phyloP scores from a whole-genome alignment of 2,113 vertebrate genomes.

The Noctilio leporinus region DNA sequence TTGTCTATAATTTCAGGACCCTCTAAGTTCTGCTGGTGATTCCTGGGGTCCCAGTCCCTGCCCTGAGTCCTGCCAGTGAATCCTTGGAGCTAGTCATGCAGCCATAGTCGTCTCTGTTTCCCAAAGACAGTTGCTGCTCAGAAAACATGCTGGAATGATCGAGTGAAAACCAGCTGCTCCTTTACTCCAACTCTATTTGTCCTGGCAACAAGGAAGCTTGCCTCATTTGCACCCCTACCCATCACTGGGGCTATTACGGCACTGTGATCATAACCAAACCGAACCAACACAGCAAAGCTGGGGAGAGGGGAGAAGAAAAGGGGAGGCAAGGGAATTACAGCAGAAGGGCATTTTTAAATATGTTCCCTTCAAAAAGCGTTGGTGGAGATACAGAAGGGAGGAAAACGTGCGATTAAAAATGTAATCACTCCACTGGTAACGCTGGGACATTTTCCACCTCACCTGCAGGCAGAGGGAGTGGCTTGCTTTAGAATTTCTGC shows the following conservation, averaged over 20 bases:
- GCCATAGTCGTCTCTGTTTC: not conserved
- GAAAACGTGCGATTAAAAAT: not conserved
- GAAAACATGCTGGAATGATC: not conserved
- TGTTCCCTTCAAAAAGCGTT: not conserved
- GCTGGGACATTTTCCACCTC: not conserved
- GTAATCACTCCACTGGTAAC: not conserved
- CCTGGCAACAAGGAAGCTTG: not conserved
- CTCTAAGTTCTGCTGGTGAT: no score
- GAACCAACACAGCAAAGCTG: not conserved
- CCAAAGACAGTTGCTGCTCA: not conserved
- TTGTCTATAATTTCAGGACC: not conserved
- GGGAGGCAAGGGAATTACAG: not conserved
- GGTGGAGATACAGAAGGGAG: not conserved
- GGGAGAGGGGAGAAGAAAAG: not conserved
- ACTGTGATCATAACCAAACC: not conserved
- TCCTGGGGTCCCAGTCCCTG: rapidly evolving
- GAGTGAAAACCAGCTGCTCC: not conserved
- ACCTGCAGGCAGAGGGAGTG: not conserved
- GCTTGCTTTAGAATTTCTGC: not conserved
- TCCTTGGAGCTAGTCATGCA: not conserved
- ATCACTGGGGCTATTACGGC: not conserved
- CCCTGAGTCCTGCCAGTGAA: not conserved
- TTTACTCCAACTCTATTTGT: not conserved
- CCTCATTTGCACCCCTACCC: not conserved
- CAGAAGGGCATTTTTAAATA: not conserved